Conservation (phyloP, 2,797 vertebrate genomes). For the Austrolebias charrua region DNA sequence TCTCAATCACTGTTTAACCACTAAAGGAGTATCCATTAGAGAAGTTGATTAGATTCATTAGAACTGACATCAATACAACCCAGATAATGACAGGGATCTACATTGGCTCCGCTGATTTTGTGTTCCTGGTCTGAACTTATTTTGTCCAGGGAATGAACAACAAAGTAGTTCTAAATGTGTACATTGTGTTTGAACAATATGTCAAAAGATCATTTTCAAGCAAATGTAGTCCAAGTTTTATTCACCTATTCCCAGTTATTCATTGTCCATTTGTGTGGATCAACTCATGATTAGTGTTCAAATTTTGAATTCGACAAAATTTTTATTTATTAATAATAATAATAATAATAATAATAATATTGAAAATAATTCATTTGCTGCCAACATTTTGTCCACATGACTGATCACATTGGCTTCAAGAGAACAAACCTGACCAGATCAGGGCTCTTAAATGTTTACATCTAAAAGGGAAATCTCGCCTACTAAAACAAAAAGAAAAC, state of each 20-base stretch:
- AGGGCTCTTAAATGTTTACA: no score
- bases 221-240: no score
- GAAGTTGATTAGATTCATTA: constrained; percentile 45
- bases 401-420: background rate
- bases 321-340: no score
- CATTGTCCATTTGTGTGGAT: background rate
- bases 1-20: constrained; percentile 25
- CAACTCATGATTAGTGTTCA: background rate
- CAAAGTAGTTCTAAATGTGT: background rate
- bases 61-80: constrained; percentile 38
- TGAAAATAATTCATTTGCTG: background rate
- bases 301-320: background rate
- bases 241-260: no score
- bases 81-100: background rate
- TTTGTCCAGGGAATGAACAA: background rate
- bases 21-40: constrained; percentile 45
- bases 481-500: no score
- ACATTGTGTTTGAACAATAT: background rate
- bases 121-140: constrained; percentile 1
- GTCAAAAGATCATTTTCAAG: no score
- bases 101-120: constrained; percentile 16
- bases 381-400: background rate
- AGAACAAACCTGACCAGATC: no score
- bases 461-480: no score
- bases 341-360: no score